These are phyloP conservation scores for Apotomis capreana DNA, from an alignment of 2,888 invertebrate genomes.

Conservation along the genomic window DNA sequence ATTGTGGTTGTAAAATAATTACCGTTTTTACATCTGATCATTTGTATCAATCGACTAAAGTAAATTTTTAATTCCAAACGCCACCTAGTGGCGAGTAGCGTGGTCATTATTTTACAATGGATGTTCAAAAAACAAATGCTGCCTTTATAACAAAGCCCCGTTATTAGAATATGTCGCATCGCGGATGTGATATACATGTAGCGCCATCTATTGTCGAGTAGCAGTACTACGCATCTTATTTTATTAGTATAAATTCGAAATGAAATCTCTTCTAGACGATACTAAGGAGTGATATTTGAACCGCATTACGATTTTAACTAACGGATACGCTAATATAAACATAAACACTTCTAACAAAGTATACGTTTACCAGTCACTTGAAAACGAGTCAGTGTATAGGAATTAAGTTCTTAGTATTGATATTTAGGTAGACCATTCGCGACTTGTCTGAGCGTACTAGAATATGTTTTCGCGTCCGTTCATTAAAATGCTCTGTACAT, in stretches of 20 bases:
- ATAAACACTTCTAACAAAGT: slow-evolving; percentile 18
- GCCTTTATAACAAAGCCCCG: background rate
- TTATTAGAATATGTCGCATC: slow-evolving; percentile 15
- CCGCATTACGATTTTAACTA: background rate
- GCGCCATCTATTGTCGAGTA: slow-evolving; percentile 53
- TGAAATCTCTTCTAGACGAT: background rate
- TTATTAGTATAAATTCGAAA: background rate
- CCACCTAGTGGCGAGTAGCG: background rate
- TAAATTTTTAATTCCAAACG: background rate
- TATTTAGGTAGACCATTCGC: slow-evolving; percentile 8
- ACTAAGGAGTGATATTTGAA: background rate
- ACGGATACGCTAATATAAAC: slow-evolving; percentile 27
- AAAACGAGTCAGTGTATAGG: background rate
- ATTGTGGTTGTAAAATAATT: slow-evolving; percentile 20
- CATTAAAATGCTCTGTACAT: slow-evolving; percentile 75
- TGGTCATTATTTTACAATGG: background rate
- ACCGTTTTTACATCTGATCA: slow-evolving; percentile 20
- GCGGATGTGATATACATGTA: slow-evolving; percentile 17
- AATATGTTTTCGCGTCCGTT: slow-evolving; percentile 52
- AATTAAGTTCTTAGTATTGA: background rate
- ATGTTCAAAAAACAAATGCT: background rate
- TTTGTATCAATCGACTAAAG: background rate
- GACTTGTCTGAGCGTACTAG: slow-evolving; percentile 28
- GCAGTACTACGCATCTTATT: slow-evolving; percentile 26
- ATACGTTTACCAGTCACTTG: background rate